phyloP scores from a whole-genome alignment of 2,113 vertebrate species.

The Protomyctophum bolini region DNA sequence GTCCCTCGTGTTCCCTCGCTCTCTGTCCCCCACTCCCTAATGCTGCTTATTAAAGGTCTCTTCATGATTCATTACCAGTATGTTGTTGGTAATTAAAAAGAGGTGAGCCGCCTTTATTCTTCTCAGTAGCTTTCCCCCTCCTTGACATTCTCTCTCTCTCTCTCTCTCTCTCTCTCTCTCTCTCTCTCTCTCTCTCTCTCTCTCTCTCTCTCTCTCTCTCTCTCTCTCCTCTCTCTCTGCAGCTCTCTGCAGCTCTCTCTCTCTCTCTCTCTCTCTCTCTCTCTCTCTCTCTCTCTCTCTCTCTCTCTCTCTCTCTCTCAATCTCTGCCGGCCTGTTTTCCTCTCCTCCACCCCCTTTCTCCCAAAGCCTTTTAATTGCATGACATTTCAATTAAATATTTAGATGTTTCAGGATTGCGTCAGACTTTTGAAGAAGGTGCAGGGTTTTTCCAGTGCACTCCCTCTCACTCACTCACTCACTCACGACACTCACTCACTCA shows the following conservation, averaged over 20 bases:
- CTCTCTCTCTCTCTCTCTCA: conserved; percentile 31
- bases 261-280: not conserved
- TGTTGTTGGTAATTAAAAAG: conserved; percentile 57
- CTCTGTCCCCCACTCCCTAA: conserved; percentile 20
- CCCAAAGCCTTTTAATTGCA: conserved; percentile 72
- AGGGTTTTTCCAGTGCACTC: conserved; percentile 42
- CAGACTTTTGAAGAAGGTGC: conserved; percentile 70
- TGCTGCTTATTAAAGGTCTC: conserved; percentile 40
- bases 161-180: not conserved
- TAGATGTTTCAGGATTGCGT: conserved; percentile 65
- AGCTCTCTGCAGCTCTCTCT: not conserved
- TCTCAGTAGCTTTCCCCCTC: conserved; percentile 21
- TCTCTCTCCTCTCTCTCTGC: conserved; percentile 22
- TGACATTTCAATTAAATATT: conserved; percentile 75
- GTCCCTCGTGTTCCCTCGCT: not conserved
- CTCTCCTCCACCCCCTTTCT: conserved; percentile 14
- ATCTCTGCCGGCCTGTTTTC: not conserved
- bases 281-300: not conserved
- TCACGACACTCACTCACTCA: not conserved
- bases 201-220: conserved; percentile 15
- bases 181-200: too few relatives aligned
- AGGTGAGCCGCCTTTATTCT: conserved; percentile 29
- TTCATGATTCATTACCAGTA: conserved; percentile 52
- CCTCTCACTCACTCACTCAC: not conserved
- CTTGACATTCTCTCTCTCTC: not conserved